Conservation (phyloP, 2,888 invertebrate genomes). For the Merodon equestris region DNA sequence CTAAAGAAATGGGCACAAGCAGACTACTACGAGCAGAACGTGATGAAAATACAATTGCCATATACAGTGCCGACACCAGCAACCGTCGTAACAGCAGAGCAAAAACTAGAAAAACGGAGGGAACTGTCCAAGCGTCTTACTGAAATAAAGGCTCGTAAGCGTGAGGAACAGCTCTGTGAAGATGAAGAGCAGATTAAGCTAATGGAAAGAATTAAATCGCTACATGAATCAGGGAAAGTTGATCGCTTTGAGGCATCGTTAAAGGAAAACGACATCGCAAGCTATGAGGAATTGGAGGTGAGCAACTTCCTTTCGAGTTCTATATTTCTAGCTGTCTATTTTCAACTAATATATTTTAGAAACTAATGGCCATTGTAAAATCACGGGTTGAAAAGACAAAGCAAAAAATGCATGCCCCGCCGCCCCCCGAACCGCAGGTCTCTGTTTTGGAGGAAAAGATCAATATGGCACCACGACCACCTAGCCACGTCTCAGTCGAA, state of each 20-base stretch:
- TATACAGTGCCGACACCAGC: constrained; percentile 83
- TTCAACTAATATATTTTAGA: constrained; percentile 66
- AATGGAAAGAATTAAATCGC: constrained; percentile 86
- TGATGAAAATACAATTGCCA: constrained; percentile 92
- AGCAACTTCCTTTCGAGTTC: no score
- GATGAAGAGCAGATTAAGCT: constrained; percentile 92
- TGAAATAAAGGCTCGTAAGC: constrained; percentile 93
- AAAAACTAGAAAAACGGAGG: constrained; percentile 91
- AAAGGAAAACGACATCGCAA: constrained; percentile 86
- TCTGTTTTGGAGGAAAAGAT: constrained; percentile 71
- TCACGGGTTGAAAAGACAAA: constrained; percentile 83
- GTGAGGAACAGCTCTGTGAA: constrained; percentile 91
- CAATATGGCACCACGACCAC: constrained; percentile 74
- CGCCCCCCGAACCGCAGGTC: constrained; percentile 33
- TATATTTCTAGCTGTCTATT: no score
- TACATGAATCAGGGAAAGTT: constrained; percentile 87
- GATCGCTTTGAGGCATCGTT: constrained; percentile 87
- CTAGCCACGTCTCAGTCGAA: constrained; percentile 73
- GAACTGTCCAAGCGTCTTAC: constrained; percentile 91
- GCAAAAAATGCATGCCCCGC: constrained; percentile 81
- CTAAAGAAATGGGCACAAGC: constrained; percentile 89
- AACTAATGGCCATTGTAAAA: constrained; percentile 67
- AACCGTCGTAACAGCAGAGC: constrained; percentile 82
- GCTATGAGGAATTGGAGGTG: constrained; percentile 87
- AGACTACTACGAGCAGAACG: constrained; percentile 90